phyloP scores from a whole-genome alignment of 2,113 vertebrate species.

The Nestor notabilis region DNA sequence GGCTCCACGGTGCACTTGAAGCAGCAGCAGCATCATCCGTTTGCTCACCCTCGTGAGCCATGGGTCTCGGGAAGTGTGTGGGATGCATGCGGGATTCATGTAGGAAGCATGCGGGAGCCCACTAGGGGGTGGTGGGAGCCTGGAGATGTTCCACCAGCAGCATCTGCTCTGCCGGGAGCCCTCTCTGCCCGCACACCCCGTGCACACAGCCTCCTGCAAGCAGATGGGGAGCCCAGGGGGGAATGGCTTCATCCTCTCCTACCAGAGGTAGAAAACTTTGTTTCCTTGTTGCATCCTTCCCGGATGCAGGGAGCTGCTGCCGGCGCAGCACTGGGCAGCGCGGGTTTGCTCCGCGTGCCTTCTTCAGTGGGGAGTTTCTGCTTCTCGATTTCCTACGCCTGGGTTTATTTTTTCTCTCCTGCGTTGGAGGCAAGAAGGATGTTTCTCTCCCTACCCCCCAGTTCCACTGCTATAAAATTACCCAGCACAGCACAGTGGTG shows the following conservation, averaged over 20 bases:
- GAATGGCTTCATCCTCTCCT: not conserved
- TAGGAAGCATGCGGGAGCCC: not conserved
- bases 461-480: not conserved
- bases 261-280: not conserved
- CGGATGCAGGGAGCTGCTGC: fast-evolving
- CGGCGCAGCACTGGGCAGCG: not conserved
- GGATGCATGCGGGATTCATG: not conserved
- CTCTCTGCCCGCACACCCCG: not conserved
- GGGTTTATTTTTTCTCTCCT: not conserved
- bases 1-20: fast-evolving
- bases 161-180: not conserved
- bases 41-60: not conserved
- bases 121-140: constrained; percentile 48
- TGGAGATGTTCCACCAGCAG: not conserved
- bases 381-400: not conserved
- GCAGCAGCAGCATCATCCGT: not conserved
- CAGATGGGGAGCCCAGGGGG: not conserved
- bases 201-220: not conserved
- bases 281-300: not conserved
- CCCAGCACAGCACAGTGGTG: not conserved
- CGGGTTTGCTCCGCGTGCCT: not conserved
- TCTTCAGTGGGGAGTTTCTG: not conserved
- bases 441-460: not conserved
- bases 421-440: not conserved
- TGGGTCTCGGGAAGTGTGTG: not conserved